Percentiles rank a stretch among this genome's conserved stretches.
Evolutionary conservation across 2,797 vertebrate species (phyloP).

Genomic region (Enteromius anoplus): DNA sequence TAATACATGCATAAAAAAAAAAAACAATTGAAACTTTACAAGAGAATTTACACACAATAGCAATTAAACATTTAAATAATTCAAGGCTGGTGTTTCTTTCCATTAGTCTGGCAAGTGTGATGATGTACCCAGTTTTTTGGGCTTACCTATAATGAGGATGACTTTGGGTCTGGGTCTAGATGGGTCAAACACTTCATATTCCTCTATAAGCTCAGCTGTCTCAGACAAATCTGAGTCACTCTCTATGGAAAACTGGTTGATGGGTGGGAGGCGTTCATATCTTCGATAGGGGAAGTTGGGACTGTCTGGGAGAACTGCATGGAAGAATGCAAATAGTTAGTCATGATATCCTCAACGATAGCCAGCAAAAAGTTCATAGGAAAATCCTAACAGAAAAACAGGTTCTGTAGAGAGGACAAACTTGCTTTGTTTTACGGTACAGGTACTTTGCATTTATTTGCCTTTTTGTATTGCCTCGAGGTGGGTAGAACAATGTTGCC

Average conservation of each 20-base stretch:
- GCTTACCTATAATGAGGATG: constrained; percentile 94
- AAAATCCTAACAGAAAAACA: constrained; percentile 3
- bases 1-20: not conserved
- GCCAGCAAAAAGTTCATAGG: not conserved
- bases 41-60: too few species aligned
- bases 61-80: not conserved
- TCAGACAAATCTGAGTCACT: constrained; percentile 97
- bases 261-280: constrained; percentile 95
- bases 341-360: not conserved
- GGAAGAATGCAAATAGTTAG: constrained; percentile 24
- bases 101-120: not conserved
- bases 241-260: constrained; percentile 98
- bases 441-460: constrained; percentile 54
- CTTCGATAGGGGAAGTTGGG: constrained; percentile 93
- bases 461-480: constrained; percentile 29
- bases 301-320: constrained; percentile 94
- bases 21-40: not conserved
- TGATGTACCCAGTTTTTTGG: not conserved
- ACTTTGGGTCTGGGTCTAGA: constrained; percentile 90
- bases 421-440: not conserved
- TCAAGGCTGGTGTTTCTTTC: not conserved
- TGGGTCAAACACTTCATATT: constrained; percentile 96
- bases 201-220: constrained; percentile 96
- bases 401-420: constrained; percentile 44
- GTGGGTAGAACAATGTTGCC: constrained; percentile 25